Percentiles rank a stretch among this genome's conserved stretches.
phyloP scores from a whole-genome alignment of 2,113 vertebrate species.

The Hippolais icterina region DNA sequence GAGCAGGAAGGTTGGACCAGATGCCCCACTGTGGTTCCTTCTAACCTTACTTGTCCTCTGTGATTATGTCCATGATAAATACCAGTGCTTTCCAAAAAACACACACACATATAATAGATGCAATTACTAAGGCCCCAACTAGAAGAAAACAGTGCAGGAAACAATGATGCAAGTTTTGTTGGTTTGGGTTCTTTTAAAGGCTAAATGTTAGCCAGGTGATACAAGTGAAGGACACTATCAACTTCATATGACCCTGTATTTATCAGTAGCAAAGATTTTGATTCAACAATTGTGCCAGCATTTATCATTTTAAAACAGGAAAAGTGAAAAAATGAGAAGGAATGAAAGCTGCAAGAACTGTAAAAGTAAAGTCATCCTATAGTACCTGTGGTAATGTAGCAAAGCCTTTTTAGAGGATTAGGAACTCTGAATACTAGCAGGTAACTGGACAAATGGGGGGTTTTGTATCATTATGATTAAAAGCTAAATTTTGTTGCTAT shows the following conservation, averaged over 20 bases:
- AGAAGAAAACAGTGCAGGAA: neutral
- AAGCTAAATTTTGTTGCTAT: conserved; percentile 10
- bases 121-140: neutral
- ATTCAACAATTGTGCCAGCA: neutral
- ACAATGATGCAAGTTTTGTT: neutral
- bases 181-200: neutral
- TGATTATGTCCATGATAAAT: neutral
- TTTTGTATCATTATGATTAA: neutral
- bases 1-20: neutral
- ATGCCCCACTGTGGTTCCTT: neutral
- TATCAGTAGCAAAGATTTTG: neutral
- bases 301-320: neutral
- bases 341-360: neutral
- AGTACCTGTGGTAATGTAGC: neutral
- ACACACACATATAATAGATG: neutral
- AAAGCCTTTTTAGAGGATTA: neutral
- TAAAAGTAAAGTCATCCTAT: neutral
- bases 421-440: neutral
- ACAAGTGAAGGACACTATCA: neutral
- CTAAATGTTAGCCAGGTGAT: neutral
- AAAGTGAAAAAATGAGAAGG: neutral
- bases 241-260: neutral
- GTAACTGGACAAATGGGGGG: neutral
- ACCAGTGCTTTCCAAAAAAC: neutral
- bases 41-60: neutral